Conservation (phyloP, 2,888 invertebrate genomes). For the Lithophane semibrunnea region DNA sequence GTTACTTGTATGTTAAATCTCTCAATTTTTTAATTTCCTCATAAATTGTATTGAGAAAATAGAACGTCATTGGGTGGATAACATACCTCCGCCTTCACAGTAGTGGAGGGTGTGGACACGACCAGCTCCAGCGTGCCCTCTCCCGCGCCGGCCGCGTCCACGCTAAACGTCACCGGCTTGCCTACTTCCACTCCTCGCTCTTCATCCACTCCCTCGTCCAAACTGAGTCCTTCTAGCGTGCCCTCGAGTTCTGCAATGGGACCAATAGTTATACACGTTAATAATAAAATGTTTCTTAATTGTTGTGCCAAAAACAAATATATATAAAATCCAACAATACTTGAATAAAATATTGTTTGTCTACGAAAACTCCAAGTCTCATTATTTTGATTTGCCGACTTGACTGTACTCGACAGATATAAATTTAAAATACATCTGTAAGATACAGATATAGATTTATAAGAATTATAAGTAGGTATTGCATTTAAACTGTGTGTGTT, state of each 20-base stretch:
- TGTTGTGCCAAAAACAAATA: no score
- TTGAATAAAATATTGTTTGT: no score
- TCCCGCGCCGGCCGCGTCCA: conserved; percentile 98
- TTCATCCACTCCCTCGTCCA: conserved; percentile 86
- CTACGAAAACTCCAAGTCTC: no score
- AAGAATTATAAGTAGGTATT: no score
- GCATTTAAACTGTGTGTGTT: no score
- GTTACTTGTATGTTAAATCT: background rate
- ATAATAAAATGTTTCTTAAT: no score
- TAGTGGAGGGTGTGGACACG: conserved; percentile 96
- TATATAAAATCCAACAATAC: no score
- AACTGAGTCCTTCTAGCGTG: conserved; percentile 86
- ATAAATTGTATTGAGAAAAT: background rate
- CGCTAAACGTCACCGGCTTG: conserved; percentile 97
- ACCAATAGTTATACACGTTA: background rate
- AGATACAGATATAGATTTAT: no score
- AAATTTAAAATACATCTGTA: no score
- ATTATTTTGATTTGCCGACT: no score
- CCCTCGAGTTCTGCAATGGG: conserved; percentile 85
- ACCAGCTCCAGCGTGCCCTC: conserved; percentile 98
- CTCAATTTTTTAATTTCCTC: background rate
- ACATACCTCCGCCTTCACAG: conserved; percentile 96
- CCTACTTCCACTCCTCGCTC: conserved; percentile 92
- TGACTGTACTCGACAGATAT: no score
- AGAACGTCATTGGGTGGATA: no score